Evolutionary conservation across 2,113 vertebrate genomes (phyloP), one percentile per base, ranked within the genome.

Genomic region (Miniopterus natalensis): DNA sequence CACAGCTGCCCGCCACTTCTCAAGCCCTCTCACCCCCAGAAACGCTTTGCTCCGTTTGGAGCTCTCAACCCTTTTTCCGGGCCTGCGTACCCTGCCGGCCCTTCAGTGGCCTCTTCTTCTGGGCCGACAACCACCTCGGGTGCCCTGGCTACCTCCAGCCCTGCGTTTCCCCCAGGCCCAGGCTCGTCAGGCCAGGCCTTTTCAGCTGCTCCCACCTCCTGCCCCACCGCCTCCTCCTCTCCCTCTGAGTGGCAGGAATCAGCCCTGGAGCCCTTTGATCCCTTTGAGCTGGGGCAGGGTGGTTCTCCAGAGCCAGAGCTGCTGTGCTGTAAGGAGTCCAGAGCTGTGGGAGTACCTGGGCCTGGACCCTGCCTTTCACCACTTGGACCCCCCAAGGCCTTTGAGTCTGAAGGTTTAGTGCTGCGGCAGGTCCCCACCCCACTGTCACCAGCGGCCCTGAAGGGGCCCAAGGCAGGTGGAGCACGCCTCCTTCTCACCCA

Each of bases 31-130:
- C 98, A 99, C 6, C 95, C 99, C 3, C 99, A 99, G 95, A 99
- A 99, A 97, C 98, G 99, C n/a, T 99, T 99, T 0, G 99, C 99
- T 8, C 99, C 99, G 0, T 99, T 99, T 0, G 99, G 99, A 2
- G 99, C 99, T 0, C 98, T 99, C 91, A 99, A 99, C 98, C 99
- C 99, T 75, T 99, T 99, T 17, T 97, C 99, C 2, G 98, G 99
- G 94, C 98, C 98, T 0, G 88, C 98, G 29, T 98, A 98, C 53
- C 73, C 98, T 6, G 92, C 98, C 4, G 98, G 97, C 83, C 94
- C 97, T 23, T 85, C 98, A 0, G 96, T 31, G 0, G 94, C 97
- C 9, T 74, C 97, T 12, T 95, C 97, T 49, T 87, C 96, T 9
- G 97, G 86, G 70, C 92, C 97, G 47, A 80, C 59, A 6, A 3